These are phyloP conservation scores for Diceros bicornis DNA, from an alignment of 2,797 vertebrate genomes.

Conservation along the genomic window DNA sequence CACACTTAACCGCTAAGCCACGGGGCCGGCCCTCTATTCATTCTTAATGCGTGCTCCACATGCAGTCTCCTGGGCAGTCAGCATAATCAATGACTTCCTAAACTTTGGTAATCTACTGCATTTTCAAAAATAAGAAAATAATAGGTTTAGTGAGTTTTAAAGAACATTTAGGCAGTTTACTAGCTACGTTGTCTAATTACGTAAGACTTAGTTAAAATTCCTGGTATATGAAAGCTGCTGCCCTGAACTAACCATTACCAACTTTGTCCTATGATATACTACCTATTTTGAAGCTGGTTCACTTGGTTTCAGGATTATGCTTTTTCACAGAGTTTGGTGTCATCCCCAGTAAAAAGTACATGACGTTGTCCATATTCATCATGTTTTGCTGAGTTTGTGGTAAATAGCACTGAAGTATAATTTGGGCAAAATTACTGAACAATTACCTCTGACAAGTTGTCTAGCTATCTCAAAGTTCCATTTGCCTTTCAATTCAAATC, in stretches of 20 bases:
- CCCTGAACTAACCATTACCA: neutral
- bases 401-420: neutral
- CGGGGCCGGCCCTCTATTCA: no score
- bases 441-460: constrained; percentile 77
- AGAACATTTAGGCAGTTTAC: neutral
- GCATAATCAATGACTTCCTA: neutral
- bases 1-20: no score
- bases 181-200: neutral
- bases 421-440: constrained; percentile 53
- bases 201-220: neutral
- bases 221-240: neutral
- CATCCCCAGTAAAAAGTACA: neutral
- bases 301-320: neutral
- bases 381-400: constrained; percentile 37
- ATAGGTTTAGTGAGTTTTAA: neutral
- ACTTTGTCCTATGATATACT: neutral
- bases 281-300: neutral
- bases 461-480: constrained; percentile 57
- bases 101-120: neutral
- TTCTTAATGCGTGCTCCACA: no score
- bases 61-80: neutral
- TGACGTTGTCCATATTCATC: neutral
- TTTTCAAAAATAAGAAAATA: constrained; percentile 31
- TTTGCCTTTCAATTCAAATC: constrained; percentile 76
- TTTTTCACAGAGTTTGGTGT: constrained; percentile 37